Conservation (phyloP, 1,140 invertebrate genomes). For the Protaetia brevitarsis region DNA sequence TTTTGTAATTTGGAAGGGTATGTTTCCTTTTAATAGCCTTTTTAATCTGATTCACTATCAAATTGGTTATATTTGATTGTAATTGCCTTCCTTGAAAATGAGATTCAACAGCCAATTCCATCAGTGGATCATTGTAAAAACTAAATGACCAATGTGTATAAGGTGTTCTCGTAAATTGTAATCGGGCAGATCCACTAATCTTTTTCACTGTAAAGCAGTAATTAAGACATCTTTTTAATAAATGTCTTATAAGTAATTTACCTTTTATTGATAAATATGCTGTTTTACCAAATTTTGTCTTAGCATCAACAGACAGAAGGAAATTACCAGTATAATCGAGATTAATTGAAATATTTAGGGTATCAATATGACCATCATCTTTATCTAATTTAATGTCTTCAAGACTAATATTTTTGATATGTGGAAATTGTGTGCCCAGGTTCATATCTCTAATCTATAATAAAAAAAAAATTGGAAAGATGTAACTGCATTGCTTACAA, state of each 20-base stretch:
- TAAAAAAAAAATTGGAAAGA: too few relatives aligned
- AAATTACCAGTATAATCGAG: slow-evolving; percentile 90
- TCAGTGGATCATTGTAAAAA: slow-evolving; percentile 81
- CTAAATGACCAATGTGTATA: slow-evolving; percentile 95
- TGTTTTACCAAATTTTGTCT: slow-evolving; percentile 84
- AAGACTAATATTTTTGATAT: slow-evolving; percentile 76
- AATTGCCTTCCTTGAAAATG: slow-evolving; percentile 88
- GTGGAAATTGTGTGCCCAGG: slow-evolving; percentile 83
- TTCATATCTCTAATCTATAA: slow-evolving; percentile 82
- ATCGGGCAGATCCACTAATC: slow-evolving; percentile 75
- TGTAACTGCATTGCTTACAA: too few relatives aligned
- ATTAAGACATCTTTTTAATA: neutral
- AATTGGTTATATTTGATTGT: slow-evolving; percentile 80
- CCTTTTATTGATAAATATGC: slow-evolving; percentile 88
- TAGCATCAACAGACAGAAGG: slow-evolving; percentile 85
- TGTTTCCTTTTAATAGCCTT: slow-evolving; percentile 84
- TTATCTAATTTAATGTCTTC: slow-evolving; percentile 76
- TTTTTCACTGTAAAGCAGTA: slow-evolving; percentile 65
- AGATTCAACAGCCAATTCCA: slow-evolving; percentile 84
- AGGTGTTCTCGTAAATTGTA: slow-evolving; percentile 83
- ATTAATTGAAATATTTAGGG: slow-evolving; percentile 80
- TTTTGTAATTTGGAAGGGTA: slow-evolving; percentile 91
- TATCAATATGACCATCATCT: slow-evolving; percentile 72
- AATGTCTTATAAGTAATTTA: slow-evolving; percentile 41
- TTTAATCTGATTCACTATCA: slow-evolving; percentile 86